A percentile compares a stretch with the other conserved stretches of the same genome.
Conservation (phyloP, 2,113 vertebrate species). For the Corydoras maculifer region DNA sequence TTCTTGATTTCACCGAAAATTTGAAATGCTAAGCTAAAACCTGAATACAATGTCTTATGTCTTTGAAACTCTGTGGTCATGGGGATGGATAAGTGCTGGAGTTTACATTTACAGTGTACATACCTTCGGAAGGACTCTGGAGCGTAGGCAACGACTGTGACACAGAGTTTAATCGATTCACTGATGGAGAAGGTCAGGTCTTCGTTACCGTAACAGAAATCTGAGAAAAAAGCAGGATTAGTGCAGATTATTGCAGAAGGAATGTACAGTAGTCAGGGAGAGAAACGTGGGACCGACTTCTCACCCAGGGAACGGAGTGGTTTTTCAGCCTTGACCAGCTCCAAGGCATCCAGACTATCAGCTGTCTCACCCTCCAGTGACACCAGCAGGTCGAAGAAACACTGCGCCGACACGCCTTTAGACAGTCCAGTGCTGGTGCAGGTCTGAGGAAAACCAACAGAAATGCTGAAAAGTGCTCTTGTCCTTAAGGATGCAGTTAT, state of each 20-base stretch:
- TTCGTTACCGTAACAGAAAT: constrained; percentile 97
- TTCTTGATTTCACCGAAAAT: too few species aligned
- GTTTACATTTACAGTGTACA: neutral
- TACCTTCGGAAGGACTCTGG: constrained; percentile 95
- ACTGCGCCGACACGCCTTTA: constrained; percentile 94
- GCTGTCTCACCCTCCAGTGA: constrained; percentile 89
- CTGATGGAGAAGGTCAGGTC: constrained; percentile 92
- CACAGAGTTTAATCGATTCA: constrained; percentile 94
- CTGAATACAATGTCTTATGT: too few species aligned
- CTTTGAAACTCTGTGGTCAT: too few species aligned
- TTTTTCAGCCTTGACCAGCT: constrained; percentile 94
- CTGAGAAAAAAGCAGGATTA: constrained; percentile 52
- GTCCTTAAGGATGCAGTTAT: neutral
- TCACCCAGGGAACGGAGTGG: constrained; percentile 93
- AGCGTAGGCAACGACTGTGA: constrained; percentile 93
- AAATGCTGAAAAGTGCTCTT: too few species aligned
- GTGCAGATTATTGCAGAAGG: neutral
- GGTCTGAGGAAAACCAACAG: constrained; percentile 47
- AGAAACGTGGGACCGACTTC: neutral
- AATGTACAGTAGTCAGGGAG: neutral
- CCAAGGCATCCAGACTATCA: constrained; percentile 86
- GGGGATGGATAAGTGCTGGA: too few species aligned
- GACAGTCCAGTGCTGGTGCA: constrained; percentile 71
- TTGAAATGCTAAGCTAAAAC: too few species aligned
- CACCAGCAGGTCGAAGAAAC: constrained; percentile 91